Conservation (phyloP, 2,113 vertebrate species). For the Cettia cetti region DNA sequence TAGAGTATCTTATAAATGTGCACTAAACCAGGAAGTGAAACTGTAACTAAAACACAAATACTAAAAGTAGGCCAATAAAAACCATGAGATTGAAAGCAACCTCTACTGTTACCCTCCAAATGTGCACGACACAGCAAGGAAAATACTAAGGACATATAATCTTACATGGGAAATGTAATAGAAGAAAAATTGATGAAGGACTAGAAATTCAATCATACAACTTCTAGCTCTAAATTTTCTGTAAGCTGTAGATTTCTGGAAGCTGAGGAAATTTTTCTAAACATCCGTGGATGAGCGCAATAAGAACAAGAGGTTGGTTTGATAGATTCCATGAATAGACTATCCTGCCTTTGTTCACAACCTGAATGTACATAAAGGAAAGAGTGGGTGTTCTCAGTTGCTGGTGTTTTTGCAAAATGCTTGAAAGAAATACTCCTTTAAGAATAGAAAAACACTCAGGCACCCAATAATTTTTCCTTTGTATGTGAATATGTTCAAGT, state of each 20-base stretch:
- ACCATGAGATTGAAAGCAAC: neutral
- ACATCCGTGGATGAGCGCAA: neutral
- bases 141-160: neutral
- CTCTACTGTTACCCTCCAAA: neutral
- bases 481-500: neutral
- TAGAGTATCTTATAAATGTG: neutral
- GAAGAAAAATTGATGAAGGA: neutral
- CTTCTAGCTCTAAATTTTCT: neutral
- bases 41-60: slow-evolving; percentile 6
- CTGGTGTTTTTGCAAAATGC: neutral
- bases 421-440: neutral
- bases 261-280: neutral
- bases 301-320: neutral
- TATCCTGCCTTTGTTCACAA: neutral
- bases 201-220: neutral
- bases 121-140: neutral
- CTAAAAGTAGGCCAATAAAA: neutral
- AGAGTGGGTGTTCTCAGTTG: neutral
- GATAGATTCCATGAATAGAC: neutral
- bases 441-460: neutral
- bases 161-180: neutral
- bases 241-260: neutral
- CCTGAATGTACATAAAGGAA: neutral
- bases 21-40: neutral
- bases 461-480: neutral